Evolutionary conservation across 35 echinoderm and acorn worm species (phyloP).

Genomic region (Strongylocentrotus purpuratus): DNA sequence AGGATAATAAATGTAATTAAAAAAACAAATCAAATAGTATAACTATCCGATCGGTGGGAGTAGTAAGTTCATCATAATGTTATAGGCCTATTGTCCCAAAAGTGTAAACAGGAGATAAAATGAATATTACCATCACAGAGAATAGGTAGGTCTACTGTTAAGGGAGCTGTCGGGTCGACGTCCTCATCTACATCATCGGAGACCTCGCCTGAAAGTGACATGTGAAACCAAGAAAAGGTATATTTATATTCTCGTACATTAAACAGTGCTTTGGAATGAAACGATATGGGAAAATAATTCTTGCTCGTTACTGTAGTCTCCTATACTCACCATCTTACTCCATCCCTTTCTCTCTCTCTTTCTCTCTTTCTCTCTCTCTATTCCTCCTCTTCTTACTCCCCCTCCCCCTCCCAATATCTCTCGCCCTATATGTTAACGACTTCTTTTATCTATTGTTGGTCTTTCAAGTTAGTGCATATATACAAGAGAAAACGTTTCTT

Average conservation of each 20-base stretch:
- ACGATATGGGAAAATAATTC: neutral
- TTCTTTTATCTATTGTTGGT: neutral
- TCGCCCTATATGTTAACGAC: neutral
- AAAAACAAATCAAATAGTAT: no score
- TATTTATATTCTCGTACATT: neutral
- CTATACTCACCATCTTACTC: neutral
- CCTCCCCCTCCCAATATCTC: neutral
- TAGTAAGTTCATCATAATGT: no score
- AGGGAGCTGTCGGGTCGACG: neutral
- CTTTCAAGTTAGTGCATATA: neutral
- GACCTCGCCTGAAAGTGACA: neutral
- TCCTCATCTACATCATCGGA: neutral
- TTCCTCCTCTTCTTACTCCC: neutral
- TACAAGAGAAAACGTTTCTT: neutral
- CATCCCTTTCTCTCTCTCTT: neutral
- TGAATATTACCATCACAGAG: neutral
- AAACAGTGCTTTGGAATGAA: neutral
- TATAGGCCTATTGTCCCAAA: no score
- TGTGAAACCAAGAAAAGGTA: neutral
- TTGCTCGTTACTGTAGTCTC: neutral
- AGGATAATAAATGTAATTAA: no score
- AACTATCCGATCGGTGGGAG: no score
- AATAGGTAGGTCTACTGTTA: neutral
- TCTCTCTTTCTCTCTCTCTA: neutral
- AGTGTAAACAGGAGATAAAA: neutral